Evolutionary conservation across 1,140 invertebrate species (phyloP).

Genomic region (Drosophila athabasca): DNA sequence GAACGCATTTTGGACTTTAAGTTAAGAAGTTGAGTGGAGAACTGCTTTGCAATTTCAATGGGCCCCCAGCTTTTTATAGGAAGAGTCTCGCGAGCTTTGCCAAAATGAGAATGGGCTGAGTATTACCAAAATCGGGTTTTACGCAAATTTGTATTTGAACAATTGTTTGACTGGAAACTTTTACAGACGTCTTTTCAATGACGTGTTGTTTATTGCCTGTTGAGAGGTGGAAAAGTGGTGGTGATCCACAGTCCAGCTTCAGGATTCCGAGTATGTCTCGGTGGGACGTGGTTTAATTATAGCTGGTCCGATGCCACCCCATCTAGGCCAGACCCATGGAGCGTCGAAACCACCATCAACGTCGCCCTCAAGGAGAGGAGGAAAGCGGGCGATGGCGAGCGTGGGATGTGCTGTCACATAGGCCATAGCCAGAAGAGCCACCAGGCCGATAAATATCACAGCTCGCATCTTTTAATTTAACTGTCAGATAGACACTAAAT

Average conservation of each 20-base stretch:
- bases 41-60: slow-evolving; percentile 26
- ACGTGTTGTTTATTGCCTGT: slow-evolving; percentile 5
- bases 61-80: slow-evolving; percentile 14
- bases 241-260: no score
- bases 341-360: no score
- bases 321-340: no score
- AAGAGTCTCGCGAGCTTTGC: slow-evolving; percentile 10
- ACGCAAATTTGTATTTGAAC: slow-evolving; percentile 25
- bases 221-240: background rate
- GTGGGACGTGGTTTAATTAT: background rate
- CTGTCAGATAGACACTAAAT: background rate
- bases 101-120: background rate
- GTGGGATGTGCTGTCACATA: background rate
- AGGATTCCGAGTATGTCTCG: no score
- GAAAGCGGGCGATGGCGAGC: no score
- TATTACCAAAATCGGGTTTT: slow-evolving; percentile 29
- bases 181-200: slow-evolving; percentile 15
- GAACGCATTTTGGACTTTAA: slow-evolving; percentile 28
- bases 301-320: slow-evolving; percentile 17
- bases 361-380: no score
- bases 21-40: slow-evolving; percentile 11
- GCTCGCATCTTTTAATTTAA: slow-evolving; percentile 7
- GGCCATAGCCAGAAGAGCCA: slow-evolving; percentile 13
- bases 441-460: background rate
- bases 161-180: slow-evolving; percentile 41